phyloP scores from a whole-genome alignment of 1,140 invertebrate species.

The Ceratina calcarata region DNA sequence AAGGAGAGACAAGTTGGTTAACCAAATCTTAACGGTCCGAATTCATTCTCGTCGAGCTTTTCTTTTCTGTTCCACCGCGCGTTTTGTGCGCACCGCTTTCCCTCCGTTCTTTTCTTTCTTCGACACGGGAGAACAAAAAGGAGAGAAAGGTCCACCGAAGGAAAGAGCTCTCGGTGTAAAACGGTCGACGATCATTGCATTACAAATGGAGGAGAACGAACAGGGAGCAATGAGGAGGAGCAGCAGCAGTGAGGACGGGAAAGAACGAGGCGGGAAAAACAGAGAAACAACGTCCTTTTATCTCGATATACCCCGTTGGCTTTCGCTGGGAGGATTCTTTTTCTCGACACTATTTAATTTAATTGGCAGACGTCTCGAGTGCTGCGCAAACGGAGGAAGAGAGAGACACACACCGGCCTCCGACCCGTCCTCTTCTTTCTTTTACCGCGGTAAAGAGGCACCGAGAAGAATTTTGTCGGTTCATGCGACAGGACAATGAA shows the following conservation, averaged over 20 bases:
- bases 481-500: slow-evolving; percentile 18
- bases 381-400: slow-evolving; percentile 58
- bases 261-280: neutral
- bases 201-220: slow-evolving; percentile 6
- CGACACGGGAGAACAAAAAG: neutral
- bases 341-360: slow-evolving; percentile 62
- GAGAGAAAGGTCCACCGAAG: neutral
- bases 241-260: too few relatives aligned
- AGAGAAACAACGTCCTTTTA: slow-evolving; percentile 3
- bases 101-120: neutral
- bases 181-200: slow-evolving; percentile 27
- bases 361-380: slow-evolving; percentile 73
- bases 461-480: neutral
- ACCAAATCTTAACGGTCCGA: slow-evolving; percentile 32
- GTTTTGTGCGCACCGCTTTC: slow-evolving; percentile 19
- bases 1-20: slow-evolving; percentile 1
- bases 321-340: neutral
- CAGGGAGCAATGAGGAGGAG: neutral
- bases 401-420: too few relatives aligned
- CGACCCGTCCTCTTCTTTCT: neutral
- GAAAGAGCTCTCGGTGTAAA: slow-evolving; percentile 1
- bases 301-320: slow-evolving; percentile 9
- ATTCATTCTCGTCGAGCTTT: slow-evolving; percentile 52
- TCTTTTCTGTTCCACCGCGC: slow-evolving; percentile 41
- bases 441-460: neutral